Percentiles rank a stretch among this genome's conserved stretches.
phyloP scores from a whole-genome alignment of 1,140 invertebrate genomes.

The Macrobrachium nipponense region DNA sequence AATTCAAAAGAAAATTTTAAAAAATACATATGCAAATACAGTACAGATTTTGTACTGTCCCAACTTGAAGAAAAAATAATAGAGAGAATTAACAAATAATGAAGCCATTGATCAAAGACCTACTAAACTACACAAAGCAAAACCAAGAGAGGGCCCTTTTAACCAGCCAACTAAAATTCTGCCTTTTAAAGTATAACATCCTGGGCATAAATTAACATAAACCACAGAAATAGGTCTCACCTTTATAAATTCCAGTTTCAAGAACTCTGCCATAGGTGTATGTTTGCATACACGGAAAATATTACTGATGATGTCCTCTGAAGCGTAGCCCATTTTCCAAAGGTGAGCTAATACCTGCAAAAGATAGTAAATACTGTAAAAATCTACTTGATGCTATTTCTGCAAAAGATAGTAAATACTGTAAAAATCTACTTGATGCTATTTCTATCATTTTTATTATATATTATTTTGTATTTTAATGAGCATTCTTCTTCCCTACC shows the following conservation, averaged over 20 bases:
- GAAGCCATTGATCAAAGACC: too few species aligned
- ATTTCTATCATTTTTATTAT: too few species aligned
- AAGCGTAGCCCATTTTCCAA: constrained; percentile 93
- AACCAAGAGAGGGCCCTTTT: too few species aligned
- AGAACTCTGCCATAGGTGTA: constrained; percentile 81
- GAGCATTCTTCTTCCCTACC: too few species aligned
- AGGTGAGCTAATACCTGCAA: constrained; percentile 83
- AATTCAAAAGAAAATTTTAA: too few species aligned
- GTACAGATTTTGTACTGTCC: too few species aligned
- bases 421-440: neutral
- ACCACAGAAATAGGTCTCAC: constrained; percentile 69
- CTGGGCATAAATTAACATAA: neutral
- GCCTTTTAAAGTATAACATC: neutral
- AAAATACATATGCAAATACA: too few species aligned
- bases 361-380: neutral
- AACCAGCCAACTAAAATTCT: too few species aligned
- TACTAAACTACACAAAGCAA: too few species aligned
- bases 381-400: constrained; percentile 59
- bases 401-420: constrained; percentile 66
- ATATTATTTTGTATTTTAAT: too few species aligned
- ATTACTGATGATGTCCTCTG: constrained; percentile 96
- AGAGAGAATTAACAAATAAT: too few species aligned
- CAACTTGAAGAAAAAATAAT: too few species aligned
- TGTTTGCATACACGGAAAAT: constrained; percentile 94
- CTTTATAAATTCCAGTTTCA: constrained; percentile 90